Base-by-base conservation (phyloP, 1,140 invertebrate species). In the Stegodyphus dumicola region DNA sequence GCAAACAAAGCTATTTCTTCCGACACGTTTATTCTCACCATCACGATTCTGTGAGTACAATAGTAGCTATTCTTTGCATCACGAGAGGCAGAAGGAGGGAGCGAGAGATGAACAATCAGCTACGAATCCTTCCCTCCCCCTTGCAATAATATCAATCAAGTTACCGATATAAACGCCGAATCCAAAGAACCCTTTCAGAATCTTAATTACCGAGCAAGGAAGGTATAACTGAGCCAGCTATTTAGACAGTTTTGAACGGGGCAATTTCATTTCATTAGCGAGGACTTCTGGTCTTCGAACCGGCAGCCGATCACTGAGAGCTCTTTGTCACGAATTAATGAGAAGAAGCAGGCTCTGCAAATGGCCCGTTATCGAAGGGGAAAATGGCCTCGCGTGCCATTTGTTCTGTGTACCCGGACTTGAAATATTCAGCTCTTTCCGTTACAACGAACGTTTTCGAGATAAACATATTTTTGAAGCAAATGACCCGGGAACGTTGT, bases 391-490 rank as follows among this genome's bases (percentile, higher is more conserved):
- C 64, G 48, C 48, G 33, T 48, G 18, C 69, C 56, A 33, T 56
- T 66, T 77, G 75, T 77, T 64, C 75, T 64, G 49, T 74, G 60
- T 64, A 74, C 56, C 54, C 70, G 48, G 69, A 65, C 17, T 60
- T 81, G 79, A 81, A 74, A 74, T 81, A 81, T 81, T 81, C 69
- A 33, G 13, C 69, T 66, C 79, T 74, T 81, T 81, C 79, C 79
- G 77, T 80, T 78, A 66, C 49, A 33, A 54, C 18, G 67, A 52
- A 80, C 79, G 70, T 66, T 81, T 81, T 69, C 18, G 15, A 71
- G 56, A 74, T 60, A 74, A 48, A 74, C 71, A 74, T 74, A 74
- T 64, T 81, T 81, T 69, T 52, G 49, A 17, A 65, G 79, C 56
- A 74, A 81, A 81, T 74, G 79, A 49, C 49, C 10, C 51, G 60